phyloP scores from a whole-genome alignment of 2,797 vertebrate genomes.

The Megaceryle alcyon region DNA sequence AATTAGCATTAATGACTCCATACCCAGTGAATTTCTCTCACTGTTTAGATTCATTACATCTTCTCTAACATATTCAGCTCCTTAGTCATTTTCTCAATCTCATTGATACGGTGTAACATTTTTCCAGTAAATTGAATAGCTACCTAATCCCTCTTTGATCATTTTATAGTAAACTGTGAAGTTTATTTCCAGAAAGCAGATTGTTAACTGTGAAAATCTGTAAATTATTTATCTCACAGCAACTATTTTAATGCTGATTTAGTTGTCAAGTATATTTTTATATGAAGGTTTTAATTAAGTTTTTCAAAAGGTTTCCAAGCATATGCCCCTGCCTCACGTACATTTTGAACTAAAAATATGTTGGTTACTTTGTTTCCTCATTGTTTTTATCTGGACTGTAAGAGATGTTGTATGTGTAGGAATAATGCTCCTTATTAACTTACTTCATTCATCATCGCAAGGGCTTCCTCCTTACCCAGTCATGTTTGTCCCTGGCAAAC shows the following conservation, averaged over 20 bases:
- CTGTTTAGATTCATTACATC: conserved; percentile 58
- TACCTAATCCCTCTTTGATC: conserved; percentile 75
- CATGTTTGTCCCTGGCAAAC: not conserved
- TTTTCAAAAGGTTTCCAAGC: conserved; percentile 23
- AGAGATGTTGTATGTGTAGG: not conserved
- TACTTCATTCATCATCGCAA: not conserved
- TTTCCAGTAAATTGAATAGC: conserved; percentile 71
- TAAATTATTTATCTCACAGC: conserved; percentile 70
- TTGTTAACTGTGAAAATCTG: conserved; percentile 66
- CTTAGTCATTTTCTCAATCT: conserved; percentile 53
- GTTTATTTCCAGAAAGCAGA: conserved; percentile 71
- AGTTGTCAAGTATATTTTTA: conserved; percentile 60
- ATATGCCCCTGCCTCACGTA: not conserved
- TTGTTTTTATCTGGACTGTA: not conserved
- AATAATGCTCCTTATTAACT: not conserved
- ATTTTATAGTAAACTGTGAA: conserved; percentile 71
- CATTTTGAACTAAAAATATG: not conserved
- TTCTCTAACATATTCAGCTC: conserved; percentile 21
- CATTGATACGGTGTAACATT: conserved; percentile 51
- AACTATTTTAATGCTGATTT: conserved; percentile 68
- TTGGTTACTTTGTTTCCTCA: not conserved
- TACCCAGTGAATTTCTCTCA: conserved; percentile 59
- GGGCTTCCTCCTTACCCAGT: not conserved
- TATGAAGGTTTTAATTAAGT: conserved; percentile 36
- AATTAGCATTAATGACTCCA: conserved; percentile 65